Evolutionary conservation across 2,888 invertebrate species (phyloP).

Genomic region (Spatulosminthurus flaviceps): DNA sequence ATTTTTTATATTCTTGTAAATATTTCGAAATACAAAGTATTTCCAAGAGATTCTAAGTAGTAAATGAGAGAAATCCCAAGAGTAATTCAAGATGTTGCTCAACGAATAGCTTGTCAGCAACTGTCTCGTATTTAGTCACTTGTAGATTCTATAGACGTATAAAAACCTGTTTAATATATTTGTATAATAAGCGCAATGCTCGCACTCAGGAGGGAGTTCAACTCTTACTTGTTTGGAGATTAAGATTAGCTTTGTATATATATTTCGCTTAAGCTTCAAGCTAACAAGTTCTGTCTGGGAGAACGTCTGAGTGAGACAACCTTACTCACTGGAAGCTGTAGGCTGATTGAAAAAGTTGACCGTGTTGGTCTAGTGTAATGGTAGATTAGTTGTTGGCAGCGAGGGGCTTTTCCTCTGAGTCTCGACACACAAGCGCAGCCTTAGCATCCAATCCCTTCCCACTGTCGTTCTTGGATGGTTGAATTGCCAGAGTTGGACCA

Average conservation of each 20-base stretch:
- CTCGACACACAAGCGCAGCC: conserved; percentile 50
- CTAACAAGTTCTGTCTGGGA: not conserved
- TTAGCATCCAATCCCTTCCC: conserved; percentile 47
- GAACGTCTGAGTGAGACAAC: not conserved
- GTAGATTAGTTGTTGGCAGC: not conserved
- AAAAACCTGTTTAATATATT: not conserved
- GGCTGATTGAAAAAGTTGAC: conserved; percentile 16
- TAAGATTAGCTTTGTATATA: not conserved
- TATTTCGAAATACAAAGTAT: no score
- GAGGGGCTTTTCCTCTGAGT: conserved; percentile 18
- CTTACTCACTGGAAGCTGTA: conserved; percentile 16
- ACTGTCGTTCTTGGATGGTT: conserved; percentile 29
- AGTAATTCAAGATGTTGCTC: conserved; percentile 8
- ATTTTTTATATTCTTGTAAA: not conserved
- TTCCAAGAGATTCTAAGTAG: no score
- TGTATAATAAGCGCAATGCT: not conserved
- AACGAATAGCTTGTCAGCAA: conserved; percentile 9
- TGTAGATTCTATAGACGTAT: not conserved
- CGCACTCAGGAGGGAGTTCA: not conserved
- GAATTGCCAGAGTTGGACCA: conserved; percentile 19
- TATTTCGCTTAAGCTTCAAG: no score
- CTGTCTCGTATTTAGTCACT: not conserved
- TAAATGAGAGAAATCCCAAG: no score
- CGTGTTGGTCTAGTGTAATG: conserved; percentile 17
- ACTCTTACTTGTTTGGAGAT: not conserved